These are phyloP conservation scores for Caenorhabditis drosophilae DNA, from an alignment of 2,888 invertebrate species.

Conservation along the genomic window DNA sequence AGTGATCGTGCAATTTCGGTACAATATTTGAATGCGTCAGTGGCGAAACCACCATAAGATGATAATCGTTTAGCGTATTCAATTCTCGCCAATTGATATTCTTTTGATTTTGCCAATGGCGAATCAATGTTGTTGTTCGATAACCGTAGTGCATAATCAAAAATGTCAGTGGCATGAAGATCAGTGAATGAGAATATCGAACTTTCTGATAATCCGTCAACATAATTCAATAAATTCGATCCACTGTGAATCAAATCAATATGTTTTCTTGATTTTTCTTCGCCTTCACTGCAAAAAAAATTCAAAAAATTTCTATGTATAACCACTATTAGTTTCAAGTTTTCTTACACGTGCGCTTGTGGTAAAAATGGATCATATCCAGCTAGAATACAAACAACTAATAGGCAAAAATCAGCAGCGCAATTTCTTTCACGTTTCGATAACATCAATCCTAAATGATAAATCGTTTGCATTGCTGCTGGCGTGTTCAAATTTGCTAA, in stretches of 20 bases:
- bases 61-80: slow-evolving; percentile 61
- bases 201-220: slow-evolving; percentile 22
- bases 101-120: slow-evolving; percentile 45
- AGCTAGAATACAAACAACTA: slow-evolving; percentile 76
- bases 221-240: slow-evolving; percentile 18
- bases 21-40: slow-evolving; percentile 53
- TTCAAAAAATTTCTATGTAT: too few species aligned
- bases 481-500: slow-evolving; percentile 76
- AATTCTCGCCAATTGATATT: slow-evolving; percentile 50
- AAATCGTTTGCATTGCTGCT: slow-evolving; percentile 33
- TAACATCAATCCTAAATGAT: slow-evolving; percentile 39
- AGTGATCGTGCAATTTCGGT: slow-evolving; percentile 45
- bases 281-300: slow-evolving; percentile 22
- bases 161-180: slow-evolving; percentile 67
- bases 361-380: slow-evolving; percentile 36
- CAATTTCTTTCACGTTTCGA: slow-evolving; percentile 79
- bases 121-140: slow-evolving; percentile 32
- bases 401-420: slow-evolving; percentile 93
- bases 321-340: too few species aligned
- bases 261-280: slow-evolving; percentile 26
- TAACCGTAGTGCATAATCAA: slow-evolving; percentile 59
- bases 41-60: slow-evolving; percentile 58
- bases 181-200: slow-evolving; percentile 55
- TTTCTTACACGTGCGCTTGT: slow-evolving; percentile 7
- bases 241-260: slow-evolving; percentile 36